Base-by-base conservation (phyloP, 1,140 invertebrate species). In the Sarcophaga peregrina region DNA sequence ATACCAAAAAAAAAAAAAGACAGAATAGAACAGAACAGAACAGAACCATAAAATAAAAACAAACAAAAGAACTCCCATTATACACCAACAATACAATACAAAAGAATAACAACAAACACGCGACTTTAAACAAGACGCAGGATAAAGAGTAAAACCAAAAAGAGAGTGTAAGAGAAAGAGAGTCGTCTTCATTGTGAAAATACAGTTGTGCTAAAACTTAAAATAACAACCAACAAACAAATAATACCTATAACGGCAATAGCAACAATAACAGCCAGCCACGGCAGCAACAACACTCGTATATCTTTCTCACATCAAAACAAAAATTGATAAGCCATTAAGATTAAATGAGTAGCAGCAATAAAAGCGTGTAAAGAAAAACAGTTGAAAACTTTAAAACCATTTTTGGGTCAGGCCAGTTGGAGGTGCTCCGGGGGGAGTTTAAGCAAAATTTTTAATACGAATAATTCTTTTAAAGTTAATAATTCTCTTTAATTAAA, bases 401-500 rank as follows among this genome's bases (percentile, higher is more conserved):
- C 10, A 58, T 37, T 72, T 81, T 81, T 81, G 80, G 54, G 80
- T 62, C 52, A 62, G 80, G 80, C 80, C 80, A 81, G 68, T 62
- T 81, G 80, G 80, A 81, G 80, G 80, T 81, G 80, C 80, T 81
- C 54, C 62, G 80, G 80, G 80, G 62, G 80, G 80, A 62, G 75
- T 72, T 68, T 8, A 62, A 81, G n/a, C 20, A 48, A 10, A 25
- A 8, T 68, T 25, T 8, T 68, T 68, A 20, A 17, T 20, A 76
- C 48, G 5, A n/a, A 62, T 62, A 68, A 37, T 37, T 37, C 25
- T 37, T 2, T 4, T 2, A 37, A 68, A 68, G 20, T 25, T 9
- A 9, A 52, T 9, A 9, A 9, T 10, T 9, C 8, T 52, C 13
- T 52, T 52, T 3, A 52, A 52, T 52, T 20, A 68, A 68, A 68